Percentiles rank a stretch among this genome's conserved stretches.
Evolutionary conservation across 2,797 vertebrate species (phyloP).

Genomic region (Enteromius afrohamiltoni): DNA sequence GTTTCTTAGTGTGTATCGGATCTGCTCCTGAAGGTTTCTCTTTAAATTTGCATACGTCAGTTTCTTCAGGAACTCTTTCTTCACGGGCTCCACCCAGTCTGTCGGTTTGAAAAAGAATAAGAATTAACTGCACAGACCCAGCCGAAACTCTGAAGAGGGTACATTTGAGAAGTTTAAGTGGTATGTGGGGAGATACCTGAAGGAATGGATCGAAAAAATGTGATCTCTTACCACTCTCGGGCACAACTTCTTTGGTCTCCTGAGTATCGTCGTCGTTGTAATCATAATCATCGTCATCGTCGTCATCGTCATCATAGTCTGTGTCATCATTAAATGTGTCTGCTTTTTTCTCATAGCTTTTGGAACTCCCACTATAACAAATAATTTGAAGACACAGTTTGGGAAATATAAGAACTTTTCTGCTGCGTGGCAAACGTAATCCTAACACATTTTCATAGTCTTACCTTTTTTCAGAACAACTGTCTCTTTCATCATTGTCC

Average conservation of each 20-base stretch:
- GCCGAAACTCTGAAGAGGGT: not conserved
- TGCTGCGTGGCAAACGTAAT: not conserved
- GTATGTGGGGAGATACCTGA: not conserved
- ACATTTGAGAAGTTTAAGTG: not conserved
- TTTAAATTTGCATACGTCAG: constrained; percentile 79
- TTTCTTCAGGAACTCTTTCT: constrained; percentile 80
- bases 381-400: not conserved
- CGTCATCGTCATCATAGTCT: constrained; percentile 43
- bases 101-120: not conserved
- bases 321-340: constrained; percentile 44
- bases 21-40: constrained; percentile 80
- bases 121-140: not conserved
- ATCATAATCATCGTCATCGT: constrained; percentile 42
- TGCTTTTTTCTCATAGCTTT: constrained; percentile 55
- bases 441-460: not conserved
- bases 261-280: not conserved
- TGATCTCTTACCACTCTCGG: constrained; percentile 69
- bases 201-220: not conserved
- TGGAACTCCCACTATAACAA: constrained; percentile 62
- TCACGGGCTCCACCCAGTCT: constrained; percentile 79
- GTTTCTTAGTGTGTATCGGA: constrained; percentile 71
- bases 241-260: constrained; percentile 45
- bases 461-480: constrained; percentile 57
- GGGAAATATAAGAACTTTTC: not conserved
- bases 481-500: constrained; percentile 35